Conservation (phyloP, 2,888 invertebrate genomes). For the Acleris laterana region DNA sequence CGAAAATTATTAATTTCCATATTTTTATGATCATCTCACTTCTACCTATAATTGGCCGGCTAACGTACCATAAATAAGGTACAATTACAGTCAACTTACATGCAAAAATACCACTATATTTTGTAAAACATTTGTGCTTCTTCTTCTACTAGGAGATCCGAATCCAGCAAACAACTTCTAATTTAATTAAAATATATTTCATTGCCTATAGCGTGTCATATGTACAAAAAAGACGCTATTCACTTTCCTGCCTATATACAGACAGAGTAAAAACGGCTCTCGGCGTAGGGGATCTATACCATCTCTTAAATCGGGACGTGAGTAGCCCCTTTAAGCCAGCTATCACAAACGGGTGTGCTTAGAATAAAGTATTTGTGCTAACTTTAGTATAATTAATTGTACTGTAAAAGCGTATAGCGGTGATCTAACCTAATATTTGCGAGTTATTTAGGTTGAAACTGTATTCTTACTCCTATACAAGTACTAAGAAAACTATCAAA, state of each 20-base stretch:
- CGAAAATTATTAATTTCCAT: no score
- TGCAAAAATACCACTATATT: no score
- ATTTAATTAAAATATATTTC: neutral
- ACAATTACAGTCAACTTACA: no score
- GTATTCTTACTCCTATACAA: constrained; percentile 33
- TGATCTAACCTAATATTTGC: constrained; percentile 53
- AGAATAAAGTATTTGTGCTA: constrained; percentile 47
- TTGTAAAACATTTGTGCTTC: neutral
- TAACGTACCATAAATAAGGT: no score
- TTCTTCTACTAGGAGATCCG: neutral
- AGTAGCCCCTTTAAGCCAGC: constrained; percentile 11
- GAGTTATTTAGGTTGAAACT: constrained; percentile 36
- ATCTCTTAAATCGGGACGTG: neutral
- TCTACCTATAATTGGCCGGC: no score
- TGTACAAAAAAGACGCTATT: constrained; percentile 6
- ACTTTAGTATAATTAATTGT: constrained; percentile 63
- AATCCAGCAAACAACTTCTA: neutral
- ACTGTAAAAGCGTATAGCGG: constrained; percentile 66
- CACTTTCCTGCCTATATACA: neutral
- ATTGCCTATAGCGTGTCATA: neutral
- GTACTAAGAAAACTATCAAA: constrained; percentile 46
- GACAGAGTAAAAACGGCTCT: neutral
- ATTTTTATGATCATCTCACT: no score
- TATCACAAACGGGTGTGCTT: constrained; percentile 34
- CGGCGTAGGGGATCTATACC: neutral